These are phyloP conservation scores for Drosophila pseudotakahashii DNA, from an alignment of 2,888 invertebrate species.

Conservation along the genomic window DNA sequence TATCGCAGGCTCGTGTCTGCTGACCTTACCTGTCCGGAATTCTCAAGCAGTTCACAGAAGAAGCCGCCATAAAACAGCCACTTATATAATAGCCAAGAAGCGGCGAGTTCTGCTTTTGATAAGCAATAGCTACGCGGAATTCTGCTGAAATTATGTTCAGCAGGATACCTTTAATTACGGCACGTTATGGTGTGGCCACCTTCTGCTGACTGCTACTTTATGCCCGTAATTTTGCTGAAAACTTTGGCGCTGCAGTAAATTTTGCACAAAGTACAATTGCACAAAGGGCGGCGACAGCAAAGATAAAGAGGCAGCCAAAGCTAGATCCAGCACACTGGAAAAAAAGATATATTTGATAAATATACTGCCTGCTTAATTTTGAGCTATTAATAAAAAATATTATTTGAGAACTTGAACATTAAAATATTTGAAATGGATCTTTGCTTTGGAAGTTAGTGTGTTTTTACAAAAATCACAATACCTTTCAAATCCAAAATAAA, in stretches of 20 bases:
- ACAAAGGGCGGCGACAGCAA: conserved; percentile 35
- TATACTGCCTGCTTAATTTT: background rate
- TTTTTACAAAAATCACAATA: too few species aligned
- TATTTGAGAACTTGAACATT: background rate
- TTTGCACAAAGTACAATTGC: conserved; percentile 34
- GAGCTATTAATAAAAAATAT: background rate
- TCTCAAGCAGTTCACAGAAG: conserved; percentile 21
- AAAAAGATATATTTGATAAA: background rate
- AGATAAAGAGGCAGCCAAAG: conserved; percentile 41
- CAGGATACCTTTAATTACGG: conserved; percentile 64
- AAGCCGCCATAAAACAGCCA: conserved; percentile 30
- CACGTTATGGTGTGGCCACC: conserved; percentile 30
- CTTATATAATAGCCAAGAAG: conserved; percentile 46
- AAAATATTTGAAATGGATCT: background rate
- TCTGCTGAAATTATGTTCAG: conserved; percentile 45
- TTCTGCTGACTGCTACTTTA: conserved; percentile 66
- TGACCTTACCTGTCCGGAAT: conserved; percentile 42
- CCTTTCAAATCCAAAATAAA: too few species aligned
- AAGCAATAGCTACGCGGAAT: conserved; percentile 32
- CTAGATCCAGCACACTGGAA: conserved; percentile 12
- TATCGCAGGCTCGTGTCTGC: conserved; percentile 20
- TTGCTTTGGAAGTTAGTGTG: too few species aligned
- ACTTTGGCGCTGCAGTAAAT: conserved; percentile 69
- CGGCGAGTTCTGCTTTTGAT: conserved; percentile 55
- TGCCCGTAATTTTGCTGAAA: conserved; percentile 64